Evolutionary conservation across 2,113 vertebrate species (phyloP).

Genomic region (Penelope pileata): DNA sequence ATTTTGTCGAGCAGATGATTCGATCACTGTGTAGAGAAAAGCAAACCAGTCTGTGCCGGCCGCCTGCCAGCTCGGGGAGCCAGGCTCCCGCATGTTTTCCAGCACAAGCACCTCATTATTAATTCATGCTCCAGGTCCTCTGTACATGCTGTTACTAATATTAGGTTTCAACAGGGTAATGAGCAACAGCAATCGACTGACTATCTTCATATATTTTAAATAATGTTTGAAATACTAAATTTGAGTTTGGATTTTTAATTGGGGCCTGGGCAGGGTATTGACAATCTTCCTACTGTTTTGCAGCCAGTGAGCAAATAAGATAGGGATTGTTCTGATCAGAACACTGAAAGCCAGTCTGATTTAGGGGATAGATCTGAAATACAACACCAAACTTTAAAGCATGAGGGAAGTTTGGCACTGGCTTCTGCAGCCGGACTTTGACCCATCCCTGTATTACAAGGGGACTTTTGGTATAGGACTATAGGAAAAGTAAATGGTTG

Average conservation of each 20-base stretch:
- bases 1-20: slow-evolving; percentile 52
- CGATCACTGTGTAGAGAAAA: slow-evolving; percentile 52
- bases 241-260: slow-evolving; percentile 78
- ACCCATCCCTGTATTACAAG: background rate
- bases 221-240: slow-evolving; percentile 73
- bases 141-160: slow-evolving; percentile 82
- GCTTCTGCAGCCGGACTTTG: background rate
- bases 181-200: slow-evolving; percentile 71
- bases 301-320: slow-evolving; percentile 47
- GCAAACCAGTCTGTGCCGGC: slow-evolving; percentile 30
- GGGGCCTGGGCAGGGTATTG: slow-evolving; percentile 28
- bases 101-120: slow-evolving; percentile 81
- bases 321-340: slow-evolving; percentile 27
- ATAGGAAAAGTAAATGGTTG: background rate
- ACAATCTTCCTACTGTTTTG: slow-evolving; percentile 55
- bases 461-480: background rate
- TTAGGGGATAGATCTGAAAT: slow-evolving; percentile 40
- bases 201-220: slow-evolving; percentile 77
- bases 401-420: background rate
- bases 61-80: slow-evolving; percentile 67
- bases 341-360: slow-evolving; percentile 2
- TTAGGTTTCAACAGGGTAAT: slow-evolving; percentile 80
- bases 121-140: slow-evolving; percentile 81
- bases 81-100: slow-evolving; percentile 73
- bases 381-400: slow-evolving; percentile 16